phyloP scores from a whole-genome alignment of 2,797 vertebrate genomes.

The Aselliscus stoliczkanus region DNA sequence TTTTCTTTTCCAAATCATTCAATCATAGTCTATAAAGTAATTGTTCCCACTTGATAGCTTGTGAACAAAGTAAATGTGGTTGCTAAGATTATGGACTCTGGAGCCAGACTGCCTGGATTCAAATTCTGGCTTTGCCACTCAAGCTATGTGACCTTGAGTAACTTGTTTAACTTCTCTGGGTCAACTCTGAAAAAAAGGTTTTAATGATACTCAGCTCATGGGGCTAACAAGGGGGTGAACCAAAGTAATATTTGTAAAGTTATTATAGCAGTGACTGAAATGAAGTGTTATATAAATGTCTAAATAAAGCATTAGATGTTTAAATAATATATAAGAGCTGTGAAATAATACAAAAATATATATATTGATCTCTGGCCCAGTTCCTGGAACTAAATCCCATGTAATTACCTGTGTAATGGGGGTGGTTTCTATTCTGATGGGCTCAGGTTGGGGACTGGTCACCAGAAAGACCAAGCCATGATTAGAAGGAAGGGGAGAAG shows the following conservation, averaged over 20 bases:
- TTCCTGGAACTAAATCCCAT: not conserved
- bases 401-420: not conserved
- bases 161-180: not conserved
- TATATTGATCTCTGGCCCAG: not conserved
- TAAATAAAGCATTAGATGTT: not conserved
- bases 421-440: not conserved
- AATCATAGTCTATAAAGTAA: not conserved
- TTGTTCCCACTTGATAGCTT: not conserved
- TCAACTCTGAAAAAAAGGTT: not conserved
- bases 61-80: not conserved
- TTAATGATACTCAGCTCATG: not conserved
- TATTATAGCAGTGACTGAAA: not conserved
- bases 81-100: not conserved
- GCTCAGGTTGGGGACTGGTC: not conserved
- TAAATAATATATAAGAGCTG: not conserved
- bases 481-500: not conserved
- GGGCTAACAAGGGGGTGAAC: rapidly evolving
- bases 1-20: not conserved
- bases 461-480: not conserved
- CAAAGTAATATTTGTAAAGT: not conserved
- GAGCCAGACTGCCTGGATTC: not conserved
- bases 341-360: not conserved
- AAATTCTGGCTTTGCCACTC: not conserved
- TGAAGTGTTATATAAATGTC: not conserved
- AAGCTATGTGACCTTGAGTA: not conserved